Base-by-base conservation (phyloP, 2,113 vertebrate species). In the Pontoporia blainvillei region DNA sequence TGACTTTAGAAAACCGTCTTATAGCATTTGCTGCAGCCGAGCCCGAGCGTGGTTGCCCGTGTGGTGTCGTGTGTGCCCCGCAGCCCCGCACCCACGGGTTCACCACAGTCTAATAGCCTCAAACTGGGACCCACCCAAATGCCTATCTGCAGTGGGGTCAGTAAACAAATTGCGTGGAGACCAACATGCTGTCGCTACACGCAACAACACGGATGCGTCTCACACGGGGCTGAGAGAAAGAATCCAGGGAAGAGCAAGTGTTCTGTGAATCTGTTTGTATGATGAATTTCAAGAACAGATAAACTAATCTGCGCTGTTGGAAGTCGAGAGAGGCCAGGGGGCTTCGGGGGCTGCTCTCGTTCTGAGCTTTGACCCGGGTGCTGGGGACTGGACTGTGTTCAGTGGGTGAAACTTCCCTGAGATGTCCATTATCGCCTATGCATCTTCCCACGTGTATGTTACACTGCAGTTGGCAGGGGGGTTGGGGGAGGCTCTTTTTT, bases 151-250 rank as follows among this genome's bases (percentile, higher is more conserved):
- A 2, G 59, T 0, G 8, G 46, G 41, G 9, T 6, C 11, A 2
- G 36, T 44, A 31, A 29, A 14, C 9, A 52, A n/a, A 21, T 1
- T 2, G 18, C 76, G 5, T 36, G 54, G 8, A 69, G 34, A 34
- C 0, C 3, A 36, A 36, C 29, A 9, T 3, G 4, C 52, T 5
- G 0, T 31, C 14, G 0, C 39, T 49, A 14, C n/a, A 25, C 0
- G 1, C 25, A 52, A 0, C 46, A 3, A 0, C 79, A 15, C 1
- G 2, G 25, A n/a, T 0, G 54, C 8, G 0, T 31, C 72, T 57
- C 44, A 8, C n/a, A 6, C 0, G 2, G 27, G 0, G 23, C 41
- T 10, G 25, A 62, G 21, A 29, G 36, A 36, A 39, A 31, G 86
- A 54, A 83, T 59, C 31, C 31, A 4, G 46, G 11, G 66, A 3